Percentiles rank a stretch among this genome's conserved stretches.
Evolutionary conservation across 2,888 invertebrate species (phyloP).

Genomic region (Cryptosula pallasiana): DNA sequence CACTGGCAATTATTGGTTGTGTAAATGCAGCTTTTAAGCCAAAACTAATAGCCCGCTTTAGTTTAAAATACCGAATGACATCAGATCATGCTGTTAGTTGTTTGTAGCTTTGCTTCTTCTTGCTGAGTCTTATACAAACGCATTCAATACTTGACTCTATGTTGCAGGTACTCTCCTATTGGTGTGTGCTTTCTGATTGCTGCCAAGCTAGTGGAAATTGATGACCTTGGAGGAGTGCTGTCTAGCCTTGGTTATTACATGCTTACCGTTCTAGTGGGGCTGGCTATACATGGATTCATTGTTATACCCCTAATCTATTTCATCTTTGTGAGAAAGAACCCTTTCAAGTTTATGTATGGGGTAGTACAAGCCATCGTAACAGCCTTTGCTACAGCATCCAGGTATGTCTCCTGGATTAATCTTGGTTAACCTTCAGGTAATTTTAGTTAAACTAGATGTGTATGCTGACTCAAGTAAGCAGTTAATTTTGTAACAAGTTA

Average conservation of each 20-base stretch:
- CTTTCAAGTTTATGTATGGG: slow-evolving; percentile 44
- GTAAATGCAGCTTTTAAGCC: too few relatives aligned
- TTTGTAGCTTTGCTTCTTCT: too few relatives aligned
- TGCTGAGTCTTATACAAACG: too few relatives aligned
- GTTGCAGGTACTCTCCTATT: slow-evolving; percentile 43
- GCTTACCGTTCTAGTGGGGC: slow-evolving; percentile 71
- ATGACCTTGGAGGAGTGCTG: slow-evolving; percentile 73
- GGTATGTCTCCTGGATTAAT: slow-evolving; percentile 56
- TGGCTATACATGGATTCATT: slow-evolving; percentile 84
- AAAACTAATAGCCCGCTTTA: too few relatives aligned
- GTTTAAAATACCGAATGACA: too few relatives aligned
- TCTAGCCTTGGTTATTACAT: slow-evolving; percentile 89
- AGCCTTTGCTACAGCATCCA: slow-evolving; percentile 92
- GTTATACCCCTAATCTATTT: slow-evolving; percentile 82
- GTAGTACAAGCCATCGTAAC: slow-evolving; percentile 71
- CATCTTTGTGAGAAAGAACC: slow-evolving; percentile 40
- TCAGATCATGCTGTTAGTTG: too few relatives aligned
- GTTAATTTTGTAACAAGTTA: too few relatives aligned
- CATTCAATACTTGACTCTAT: too few relatives aligned
- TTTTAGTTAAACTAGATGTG: too few relatives aligned
- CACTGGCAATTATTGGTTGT: too few relatives aligned
- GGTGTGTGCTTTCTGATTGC: slow-evolving; percentile 59
- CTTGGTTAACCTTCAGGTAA: too few relatives aligned
- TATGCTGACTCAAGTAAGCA: too few relatives aligned
- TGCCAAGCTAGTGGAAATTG: slow-evolving; percentile 84